Percentiles rank a stretch among this genome's conserved stretches.
Evolutionary conservation across 2,888 invertebrate genomes (phyloP).

Genomic region (Tipula confusa): DNA sequence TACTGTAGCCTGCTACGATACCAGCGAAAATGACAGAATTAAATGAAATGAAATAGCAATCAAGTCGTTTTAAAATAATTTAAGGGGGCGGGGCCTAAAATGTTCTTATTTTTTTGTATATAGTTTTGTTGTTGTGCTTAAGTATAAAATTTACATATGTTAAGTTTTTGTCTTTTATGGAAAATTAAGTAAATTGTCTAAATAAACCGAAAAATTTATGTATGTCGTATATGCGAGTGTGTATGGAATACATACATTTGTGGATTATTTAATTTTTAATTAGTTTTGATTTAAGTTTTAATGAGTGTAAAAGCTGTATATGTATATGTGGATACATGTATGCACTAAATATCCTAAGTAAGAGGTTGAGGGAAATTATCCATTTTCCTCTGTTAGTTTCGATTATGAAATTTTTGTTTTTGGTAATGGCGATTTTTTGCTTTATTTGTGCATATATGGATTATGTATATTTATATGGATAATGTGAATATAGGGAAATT

Average conservation of each 20-base stretch:
- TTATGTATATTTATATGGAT: background rate
- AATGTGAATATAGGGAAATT: background rate
- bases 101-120: background rate
- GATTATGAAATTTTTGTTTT: background rate
- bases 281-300: constrained; percentile 25
- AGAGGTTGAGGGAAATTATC: constrained; percentile 9
- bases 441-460: background rate
- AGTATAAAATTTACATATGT: constrained; percentile 7
- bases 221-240: background rate
- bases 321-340: background rate
- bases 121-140: background rate
- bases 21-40: background rate
- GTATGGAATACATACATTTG: background rate
- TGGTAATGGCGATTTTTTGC: background rate
- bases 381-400: background rate
- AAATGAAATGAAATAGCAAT: background rate
- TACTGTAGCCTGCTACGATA: background rate
- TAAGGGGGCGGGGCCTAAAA: background rate
- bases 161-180: background rate
- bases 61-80: background rate
- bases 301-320: background rate
- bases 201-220: constrained; percentile 25
- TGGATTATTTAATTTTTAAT: constrained; percentile 20
- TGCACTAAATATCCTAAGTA: background rate
- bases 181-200: constrained; percentile 25